These are phyloP conservation scores for Microctonus hyperodae DNA, from an alignment of 2,888 invertebrate genomes.

Conservation along the genomic window DNA sequence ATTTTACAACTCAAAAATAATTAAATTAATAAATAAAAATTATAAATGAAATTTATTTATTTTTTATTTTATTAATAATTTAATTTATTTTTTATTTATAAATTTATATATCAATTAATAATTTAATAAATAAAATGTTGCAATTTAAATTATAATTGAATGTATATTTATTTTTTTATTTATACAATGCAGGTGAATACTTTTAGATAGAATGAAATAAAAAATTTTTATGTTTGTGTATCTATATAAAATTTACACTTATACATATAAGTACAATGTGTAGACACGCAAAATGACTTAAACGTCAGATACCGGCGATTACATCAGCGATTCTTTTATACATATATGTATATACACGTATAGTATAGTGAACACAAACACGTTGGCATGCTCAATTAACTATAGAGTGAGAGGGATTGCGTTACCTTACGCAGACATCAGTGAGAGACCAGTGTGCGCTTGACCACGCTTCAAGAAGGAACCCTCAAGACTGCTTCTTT, in stretches of 20 bases:
- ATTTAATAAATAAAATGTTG: too few relatives aligned
- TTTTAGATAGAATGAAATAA: not conserved
- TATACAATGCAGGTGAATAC: not conserved
- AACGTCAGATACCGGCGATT: conserved; percentile 28
- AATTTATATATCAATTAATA: too few relatives aligned
- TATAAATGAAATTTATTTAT: too few relatives aligned
- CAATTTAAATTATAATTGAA: too few relatives aligned
- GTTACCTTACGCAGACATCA: conserved; percentile 51
- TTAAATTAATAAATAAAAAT: too few relatives aligned
- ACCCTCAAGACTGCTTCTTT: conserved; percentile 34
- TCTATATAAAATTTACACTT: not conserved
- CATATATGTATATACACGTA: conserved; percentile 16
- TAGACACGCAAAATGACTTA: not conserved
- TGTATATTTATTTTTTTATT: not conserved
- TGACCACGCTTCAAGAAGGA: conserved; percentile 53
- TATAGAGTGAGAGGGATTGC: conserved; percentile 49
- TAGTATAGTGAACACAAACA: conserved; percentile 35
- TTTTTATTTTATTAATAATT: too few relatives aligned
- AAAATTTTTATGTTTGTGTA: too few relatives aligned
- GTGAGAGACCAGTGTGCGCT: conserved; percentile 51
- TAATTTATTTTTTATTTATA: too few relatives aligned
- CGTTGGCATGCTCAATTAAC: conserved; percentile 56
- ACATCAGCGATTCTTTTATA: conserved; percentile 38
- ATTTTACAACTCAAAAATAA: too few relatives aligned
- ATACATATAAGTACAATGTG: not conserved